Conservation (phyloP, 2,113 vertebrate genomes). For the Zeus faber region DNA sequence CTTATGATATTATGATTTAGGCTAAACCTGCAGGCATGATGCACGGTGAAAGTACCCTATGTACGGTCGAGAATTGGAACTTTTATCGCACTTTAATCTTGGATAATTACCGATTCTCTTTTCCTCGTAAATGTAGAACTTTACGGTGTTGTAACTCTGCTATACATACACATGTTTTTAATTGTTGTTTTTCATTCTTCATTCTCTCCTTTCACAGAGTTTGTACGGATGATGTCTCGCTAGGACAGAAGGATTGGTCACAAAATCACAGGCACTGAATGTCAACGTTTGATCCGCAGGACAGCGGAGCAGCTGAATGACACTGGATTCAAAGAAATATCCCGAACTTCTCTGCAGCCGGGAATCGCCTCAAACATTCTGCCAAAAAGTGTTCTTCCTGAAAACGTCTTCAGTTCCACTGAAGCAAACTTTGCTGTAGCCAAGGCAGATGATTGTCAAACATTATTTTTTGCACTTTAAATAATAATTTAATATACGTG, state of each 20-base stretch:
- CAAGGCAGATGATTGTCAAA: slow-evolving; percentile 57
- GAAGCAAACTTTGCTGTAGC: slow-evolving; percentile 66
- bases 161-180: neutral
- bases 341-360: slow-evolving; percentile 48
- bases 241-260: slow-evolving; percentile 47
- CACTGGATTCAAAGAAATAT: slow-evolving; percentile 58
- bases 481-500: slow-evolving; percentile 44
- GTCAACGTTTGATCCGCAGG: slow-evolving; percentile 39
- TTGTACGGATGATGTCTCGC: slow-evolving; percentile 97
- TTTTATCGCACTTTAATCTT: too few relatives aligned
- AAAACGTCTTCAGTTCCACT: slow-evolving; percentile 49
- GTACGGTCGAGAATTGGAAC: too few relatives aligned
- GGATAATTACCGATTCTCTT: too few relatives aligned
- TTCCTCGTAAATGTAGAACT: too few relatives aligned
- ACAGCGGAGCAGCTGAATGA: slow-evolving; percentile 41
- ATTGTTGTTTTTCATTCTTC: neutral
- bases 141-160: too few relatives aligned
- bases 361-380: slow-evolving; percentile 51
- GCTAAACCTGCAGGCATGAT: too few relatives aligned
- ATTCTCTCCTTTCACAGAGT: slow-evolving; percentile 73
- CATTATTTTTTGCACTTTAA: slow-evolving; percentile 67
- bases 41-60: too few relatives aligned
- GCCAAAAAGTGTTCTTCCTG: slow-evolving; percentile 67
- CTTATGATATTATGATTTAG: too few relatives aligned
- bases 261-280: slow-evolving; percentile 42